Evolutionary conservation across 1,140 invertebrate species (phyloP).

Genomic region (Lordiphosa stackelbergi): DNA sequence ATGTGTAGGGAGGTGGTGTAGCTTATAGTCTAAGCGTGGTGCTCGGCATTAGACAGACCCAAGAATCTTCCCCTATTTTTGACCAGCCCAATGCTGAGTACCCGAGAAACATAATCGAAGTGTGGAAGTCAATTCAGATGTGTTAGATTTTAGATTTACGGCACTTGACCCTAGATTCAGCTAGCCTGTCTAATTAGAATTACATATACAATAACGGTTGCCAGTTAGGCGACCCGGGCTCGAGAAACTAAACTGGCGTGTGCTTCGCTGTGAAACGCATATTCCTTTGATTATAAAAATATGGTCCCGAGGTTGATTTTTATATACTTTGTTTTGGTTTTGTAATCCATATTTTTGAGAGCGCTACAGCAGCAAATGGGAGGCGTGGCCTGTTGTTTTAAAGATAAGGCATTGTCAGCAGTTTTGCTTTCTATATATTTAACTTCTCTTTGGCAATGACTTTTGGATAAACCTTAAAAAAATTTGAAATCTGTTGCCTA

Average conservation of each 20-base stretch:
- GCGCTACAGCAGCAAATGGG: conserved; percentile 29
- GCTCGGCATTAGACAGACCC: conserved; percentile 47
- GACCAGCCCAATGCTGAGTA: conserved; percentile 41
- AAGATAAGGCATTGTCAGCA: conserved; percentile 12
- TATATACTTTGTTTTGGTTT: conserved; percentile 4
- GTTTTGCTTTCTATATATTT: conserved; percentile 18
- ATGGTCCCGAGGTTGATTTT: conserved; percentile 72
- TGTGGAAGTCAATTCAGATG: conserved; percentile 67
- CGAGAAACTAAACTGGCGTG: conserved; percentile 48
- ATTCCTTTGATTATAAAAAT: conserved; percentile 76
- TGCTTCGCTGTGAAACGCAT: conserved; percentile 73
- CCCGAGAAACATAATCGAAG: conserved; percentile 13
- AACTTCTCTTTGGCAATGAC: conserved; percentile 48
- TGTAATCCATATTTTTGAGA: conserved; percentile 23
- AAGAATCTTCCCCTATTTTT: conserved; percentile 74
- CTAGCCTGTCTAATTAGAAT: conserved; percentile 40
- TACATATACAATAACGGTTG: conserved; percentile 6
- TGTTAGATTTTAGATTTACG: conserved; percentile 10
- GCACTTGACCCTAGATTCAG: too few species aligned
- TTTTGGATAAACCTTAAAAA: conserved; percentile 26
- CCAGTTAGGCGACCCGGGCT: background rate
- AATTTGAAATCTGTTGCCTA: conserved; percentile 7
- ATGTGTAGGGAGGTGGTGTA: conserved; percentile 12
- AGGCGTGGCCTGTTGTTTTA: conserved; percentile 15
- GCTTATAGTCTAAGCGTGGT: conserved; percentile 19